These are phyloP conservation scores for Conger conger DNA, from an alignment of 2,113 vertebrate genomes.

Conservation along the genomic window DNA sequence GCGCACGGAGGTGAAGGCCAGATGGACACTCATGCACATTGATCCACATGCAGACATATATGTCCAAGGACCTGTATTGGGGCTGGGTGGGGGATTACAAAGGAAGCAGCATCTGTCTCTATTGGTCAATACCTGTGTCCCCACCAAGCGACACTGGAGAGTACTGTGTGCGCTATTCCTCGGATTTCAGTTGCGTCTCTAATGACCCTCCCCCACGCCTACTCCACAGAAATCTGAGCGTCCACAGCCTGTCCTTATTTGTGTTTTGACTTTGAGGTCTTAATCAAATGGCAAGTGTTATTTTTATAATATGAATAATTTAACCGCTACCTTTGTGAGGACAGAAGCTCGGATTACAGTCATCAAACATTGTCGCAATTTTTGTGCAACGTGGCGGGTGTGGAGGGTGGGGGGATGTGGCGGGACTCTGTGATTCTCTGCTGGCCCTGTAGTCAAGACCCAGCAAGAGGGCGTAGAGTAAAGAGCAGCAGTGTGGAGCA, in stretches of 20 bases:
- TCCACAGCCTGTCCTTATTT: conserved; percentile 28
- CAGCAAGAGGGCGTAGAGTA: background rate
- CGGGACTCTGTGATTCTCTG: background rate
- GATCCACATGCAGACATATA: no score
- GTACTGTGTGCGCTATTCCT: background rate
- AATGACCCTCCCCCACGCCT: background rate
- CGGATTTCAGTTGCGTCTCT: background rate
- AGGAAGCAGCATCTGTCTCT: background rate
- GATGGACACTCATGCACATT: no score
- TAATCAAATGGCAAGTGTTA: conserved; percentile 31
- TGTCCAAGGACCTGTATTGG: background rate
- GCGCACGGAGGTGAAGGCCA: no score
- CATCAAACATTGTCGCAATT: background rate
- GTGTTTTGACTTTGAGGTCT: conserved; percentile 33
- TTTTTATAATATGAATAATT: conserved; percentile 44
- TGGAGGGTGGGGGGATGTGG: background rate
- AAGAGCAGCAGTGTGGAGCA: background rate
- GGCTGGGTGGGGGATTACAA: background rate
- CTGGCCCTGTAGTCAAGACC: background rate
- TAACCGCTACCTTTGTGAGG: conserved; percentile 30
- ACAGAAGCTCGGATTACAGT: background rate
- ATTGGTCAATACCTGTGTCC: no score
- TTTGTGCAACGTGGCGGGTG: background rate
- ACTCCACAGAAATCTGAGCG: background rate
- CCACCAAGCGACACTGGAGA: no score